These are phyloP conservation scores for Sphaerophoria rueppellii DNA, from an alignment of 2,888 invertebrate species.

Conservation along the genomic window DNA sequence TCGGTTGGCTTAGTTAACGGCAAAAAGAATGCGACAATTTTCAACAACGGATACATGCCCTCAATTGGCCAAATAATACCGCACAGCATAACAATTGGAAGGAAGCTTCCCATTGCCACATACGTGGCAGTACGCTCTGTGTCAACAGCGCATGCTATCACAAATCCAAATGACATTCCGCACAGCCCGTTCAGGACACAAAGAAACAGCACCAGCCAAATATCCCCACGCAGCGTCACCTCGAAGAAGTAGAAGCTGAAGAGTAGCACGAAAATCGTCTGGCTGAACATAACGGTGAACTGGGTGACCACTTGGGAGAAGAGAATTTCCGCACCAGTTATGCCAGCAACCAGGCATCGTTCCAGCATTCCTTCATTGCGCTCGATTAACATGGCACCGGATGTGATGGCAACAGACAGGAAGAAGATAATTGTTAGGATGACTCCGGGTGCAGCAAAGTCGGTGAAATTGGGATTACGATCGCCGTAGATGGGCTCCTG, in stretches of 20 bases:
- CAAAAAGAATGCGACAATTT: conserved; percentile 88
- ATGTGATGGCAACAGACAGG: conserved; percentile 95
- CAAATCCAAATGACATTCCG: conserved; percentile 96
- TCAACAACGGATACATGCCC: conserved; percentile 91
- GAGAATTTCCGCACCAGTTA: conserved; percentile 90
- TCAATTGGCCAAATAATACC: conserved; percentile 98
- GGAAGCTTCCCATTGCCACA: conserved; percentile 91
- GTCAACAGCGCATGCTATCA: conserved; percentile 90
- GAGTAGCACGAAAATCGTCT: conserved; percentile 90
- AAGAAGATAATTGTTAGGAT: conserved; percentile 96
- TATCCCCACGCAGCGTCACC: conserved; percentile 89
- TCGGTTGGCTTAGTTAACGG: conserved; percentile 95
- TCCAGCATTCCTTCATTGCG: conserved; percentile 95
- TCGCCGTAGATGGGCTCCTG: conserved; percentile 90
- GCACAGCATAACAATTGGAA: conserved; percentile 92
- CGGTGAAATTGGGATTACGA: conserved; percentile 91
- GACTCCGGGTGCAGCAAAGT: conserved; percentile 97
- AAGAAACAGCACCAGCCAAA: conserved; percentile 88
- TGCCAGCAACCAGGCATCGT: conserved; percentile 93
- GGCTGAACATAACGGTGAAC: conserved; percentile 93
- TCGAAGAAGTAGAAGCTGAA: conserved; percentile 91
- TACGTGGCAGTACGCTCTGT: conserved; percentile 93
- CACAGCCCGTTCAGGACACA: conserved; percentile 93
- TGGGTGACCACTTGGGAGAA: conserved; percentile 94
- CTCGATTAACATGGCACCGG: conserved; percentile 94